Base-by-base conservation (phyloP, 2,888 invertebrate species). In the Heteromurus nitidus region DNA sequence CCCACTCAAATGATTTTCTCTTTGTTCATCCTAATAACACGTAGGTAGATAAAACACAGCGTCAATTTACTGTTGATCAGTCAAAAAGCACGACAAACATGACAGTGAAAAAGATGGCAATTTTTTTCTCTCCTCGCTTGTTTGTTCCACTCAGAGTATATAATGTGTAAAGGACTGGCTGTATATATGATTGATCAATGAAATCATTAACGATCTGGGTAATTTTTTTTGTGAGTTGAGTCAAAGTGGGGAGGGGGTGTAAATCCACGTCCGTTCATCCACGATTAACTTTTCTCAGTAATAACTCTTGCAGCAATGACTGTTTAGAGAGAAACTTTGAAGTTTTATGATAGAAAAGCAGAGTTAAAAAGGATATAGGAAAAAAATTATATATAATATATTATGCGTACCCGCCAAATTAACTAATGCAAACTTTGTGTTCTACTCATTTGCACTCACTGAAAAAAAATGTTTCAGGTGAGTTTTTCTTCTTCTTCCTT, bases 201-300 rank as follows among this genome's bases (percentile, higher is more conserved):
- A 75, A 67, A 77, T 77, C 77, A 77, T 77, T 77, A 69, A 62
- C 69, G 50, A 77, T 77, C 74, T 24, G 2, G 18, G 18, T 7
- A 30, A 30, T 30, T 47, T 47, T 47, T 47, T 47, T 5, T 36
- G 36, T n/a, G n/a, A n/a, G n/a, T n/a, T n/a, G n/a, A n/a, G n/a
- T n/a, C n/a, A n/a, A 36, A 5, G 36, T 9, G 7, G 47, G 47
- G 47, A n/a, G n/a, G n/a, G 47, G 47, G 47, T 3, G n/a, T 47
- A 47, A 47, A 47, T n/a, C 11, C 3, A 9, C 47, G 13, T 36
- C 36, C 36, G 36, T 13, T 36, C 36, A 9, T 36, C 13, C 36
- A 13, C 36, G 13, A 36, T 13, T 13, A 36, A 9, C 36, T 36
- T 13, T 13, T 36, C 36, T 13, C 13, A 5, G 36, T 5, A 36